Conservation (phyloP, 64 coral and sea anemone genomes). For the Montipora capricornis region DNA sequence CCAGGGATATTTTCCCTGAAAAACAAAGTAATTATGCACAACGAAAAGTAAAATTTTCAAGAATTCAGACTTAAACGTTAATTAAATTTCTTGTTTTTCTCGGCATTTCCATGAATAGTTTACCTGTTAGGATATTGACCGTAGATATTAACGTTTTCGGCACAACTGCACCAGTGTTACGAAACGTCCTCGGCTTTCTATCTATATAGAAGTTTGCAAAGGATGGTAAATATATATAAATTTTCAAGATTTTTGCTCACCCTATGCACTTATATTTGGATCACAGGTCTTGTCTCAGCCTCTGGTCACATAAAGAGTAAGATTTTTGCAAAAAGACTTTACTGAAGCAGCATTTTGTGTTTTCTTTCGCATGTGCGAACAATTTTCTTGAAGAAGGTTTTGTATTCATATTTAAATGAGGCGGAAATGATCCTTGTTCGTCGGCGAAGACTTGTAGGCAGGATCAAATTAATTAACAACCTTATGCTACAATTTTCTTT, state of each 20-base stretch:
- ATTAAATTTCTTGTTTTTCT: background rate
- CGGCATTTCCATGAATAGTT: background rate
- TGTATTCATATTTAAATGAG: conserved; percentile 50
- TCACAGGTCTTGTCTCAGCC: too few relatives aligned
- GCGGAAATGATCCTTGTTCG: background rate
- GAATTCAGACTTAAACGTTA: background rate
- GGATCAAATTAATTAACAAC: conserved; percentile 33
- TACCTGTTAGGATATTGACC: background rate
- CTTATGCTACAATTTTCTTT: background rate
- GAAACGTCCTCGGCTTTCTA: too few relatives aligned
- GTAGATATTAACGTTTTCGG: too few relatives aligned
- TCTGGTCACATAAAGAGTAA: too few relatives aligned
- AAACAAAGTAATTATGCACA: background rate
- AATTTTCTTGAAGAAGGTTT: too few relatives aligned
- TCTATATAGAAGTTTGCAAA: too few relatives aligned
- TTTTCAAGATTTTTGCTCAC: too few relatives aligned
- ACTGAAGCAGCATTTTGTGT: too few relatives aligned
- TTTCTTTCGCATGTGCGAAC: too few relatives aligned
- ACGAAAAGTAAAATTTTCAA: background rate
- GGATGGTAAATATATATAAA: too few relatives aligned
- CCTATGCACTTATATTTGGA: too few relatives aligned
- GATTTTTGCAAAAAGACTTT: too few relatives aligned
- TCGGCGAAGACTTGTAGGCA: background rate
- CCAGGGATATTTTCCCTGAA: background rate
- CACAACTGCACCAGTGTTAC: background rate